These are phyloP conservation scores for Agapornis roseicollis DNA, from an alignment of 2,113 vertebrate genomes.

Conservation along the genomic window DNA sequence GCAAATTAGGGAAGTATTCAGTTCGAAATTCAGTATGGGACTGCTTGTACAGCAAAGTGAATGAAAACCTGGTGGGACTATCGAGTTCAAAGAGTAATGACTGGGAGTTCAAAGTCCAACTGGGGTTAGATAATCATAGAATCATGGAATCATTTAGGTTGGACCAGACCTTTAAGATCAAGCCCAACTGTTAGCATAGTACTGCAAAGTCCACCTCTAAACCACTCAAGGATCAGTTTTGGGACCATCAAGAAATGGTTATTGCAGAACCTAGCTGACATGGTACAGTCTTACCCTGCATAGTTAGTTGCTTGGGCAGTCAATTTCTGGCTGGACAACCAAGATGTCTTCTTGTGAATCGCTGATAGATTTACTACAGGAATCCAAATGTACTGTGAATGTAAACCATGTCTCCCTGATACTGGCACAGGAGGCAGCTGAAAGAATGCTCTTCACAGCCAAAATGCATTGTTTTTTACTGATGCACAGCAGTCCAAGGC, in stretches of 20 bases:
- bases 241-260: not conserved
- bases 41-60: not conserved
- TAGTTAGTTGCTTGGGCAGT: rapidly evolving
- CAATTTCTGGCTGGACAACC: not conserved
- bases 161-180: not conserved
- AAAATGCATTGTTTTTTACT: conserved; percentile 9
- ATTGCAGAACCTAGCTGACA: not conserved
- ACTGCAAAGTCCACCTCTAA: not conserved
- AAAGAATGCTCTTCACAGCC: not conserved
- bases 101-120: not conserved
- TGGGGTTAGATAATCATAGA: not conserved
- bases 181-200: not conserved
- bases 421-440: not conserved
- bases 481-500: not conserved
- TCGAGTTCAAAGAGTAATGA: not conserved
- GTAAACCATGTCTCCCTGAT: not conserved
- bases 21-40: not conserved
- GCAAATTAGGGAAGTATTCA: not conserved
- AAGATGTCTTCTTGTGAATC: not conserved
- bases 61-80: not conserved
- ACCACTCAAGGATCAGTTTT: not conserved
- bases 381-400: not conserved
- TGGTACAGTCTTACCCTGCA: not conserved
- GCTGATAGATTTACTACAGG: not conserved
- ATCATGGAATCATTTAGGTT: not conserved